These are phyloP conservation scores for Psilanteris sp. DNA, from an alignment of 1,140 invertebrate species.

Conservation along the genomic window DNA sequence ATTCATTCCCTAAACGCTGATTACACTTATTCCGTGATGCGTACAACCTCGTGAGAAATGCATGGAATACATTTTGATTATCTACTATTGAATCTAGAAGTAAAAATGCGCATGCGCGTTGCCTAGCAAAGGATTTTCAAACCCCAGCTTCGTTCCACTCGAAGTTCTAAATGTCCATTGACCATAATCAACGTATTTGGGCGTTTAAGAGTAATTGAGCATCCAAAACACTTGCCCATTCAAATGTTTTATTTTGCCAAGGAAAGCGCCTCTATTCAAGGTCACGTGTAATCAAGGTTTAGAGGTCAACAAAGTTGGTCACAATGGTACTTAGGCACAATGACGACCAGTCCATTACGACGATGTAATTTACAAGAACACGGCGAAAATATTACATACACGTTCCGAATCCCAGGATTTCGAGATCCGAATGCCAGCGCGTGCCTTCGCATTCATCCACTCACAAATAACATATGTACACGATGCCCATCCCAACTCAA, in stretches of 20 bases:
- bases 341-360: too few relatives aligned
- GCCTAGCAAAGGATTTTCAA: neutral
- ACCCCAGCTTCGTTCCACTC: too few relatives aligned
- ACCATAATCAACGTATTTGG: too few relatives aligned
- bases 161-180: too few relatives aligned
- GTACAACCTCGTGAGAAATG: conserved; percentile 13
- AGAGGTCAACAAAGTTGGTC: too few relatives aligned
- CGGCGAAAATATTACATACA: conserved; percentile 71
- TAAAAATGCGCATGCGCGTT: conserved; percentile 5
- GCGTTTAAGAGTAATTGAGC: too few relatives aligned
- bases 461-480: conserved; percentile 79
- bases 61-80: conserved; percentile 20
- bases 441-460: conserved; percentile 76
- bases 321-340: conserved; percentile 21
- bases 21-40: conserved; percentile 10
- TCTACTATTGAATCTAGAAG: conserved; percentile 13
- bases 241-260: too few relatives aligned
- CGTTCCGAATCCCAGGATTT: conserved; percentile 72
- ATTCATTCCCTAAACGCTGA: too few relatives aligned
- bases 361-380: conserved; percentile 77
- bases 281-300: conserved; percentile 38
- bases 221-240: too few relatives aligned
- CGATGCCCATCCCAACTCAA: conserved; percentile 75
- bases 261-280: too few relatives aligned
- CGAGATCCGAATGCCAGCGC: conserved; percentile 74